Percentiles rank a stretch among this genome's conserved stretches.
phyloP scores from a whole-genome alignment of 2,113 vertebrate species.

The Spheniscus mendiculus region DNA sequence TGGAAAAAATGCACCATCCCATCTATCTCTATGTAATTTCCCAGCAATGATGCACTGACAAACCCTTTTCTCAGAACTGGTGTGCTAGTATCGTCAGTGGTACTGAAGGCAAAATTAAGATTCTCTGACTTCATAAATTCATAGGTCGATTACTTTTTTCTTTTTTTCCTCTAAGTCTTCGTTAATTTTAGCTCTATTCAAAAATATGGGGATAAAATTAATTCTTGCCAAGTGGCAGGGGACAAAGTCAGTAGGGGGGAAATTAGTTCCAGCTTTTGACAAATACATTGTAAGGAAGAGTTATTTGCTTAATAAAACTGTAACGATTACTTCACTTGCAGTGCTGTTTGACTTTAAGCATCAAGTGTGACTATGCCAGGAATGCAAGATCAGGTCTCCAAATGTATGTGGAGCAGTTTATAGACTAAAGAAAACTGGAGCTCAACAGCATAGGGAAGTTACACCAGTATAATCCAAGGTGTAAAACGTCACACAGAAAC shows the following conservation, averaged over 20 bases:
- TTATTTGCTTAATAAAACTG: conserved; percentile 45
- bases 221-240: conserved; percentile 16
- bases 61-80: not conserved
- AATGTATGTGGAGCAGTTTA: not conserved
- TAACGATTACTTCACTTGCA: conserved; percentile 16
- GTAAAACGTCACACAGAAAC: conserved; percentile 33
- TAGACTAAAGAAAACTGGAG: not conserved
- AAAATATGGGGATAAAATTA: not conserved
- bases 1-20: not conserved
- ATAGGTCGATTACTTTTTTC: not conserved
- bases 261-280: conserved; percentile 52
- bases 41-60: not conserved
- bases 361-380: not conserved
- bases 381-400: conserved; percentile 33
- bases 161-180: not conserved
- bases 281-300: conserved; percentile 23
- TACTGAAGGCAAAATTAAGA: not conserved
- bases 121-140: conserved; percentile 3
- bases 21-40: not conserved
- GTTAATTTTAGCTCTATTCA: conserved; percentile 31
- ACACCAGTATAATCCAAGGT: conserved; percentile 14
- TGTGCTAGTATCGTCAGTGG: not conserved
- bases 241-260: conserved; percentile 1
- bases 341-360: not conserved
- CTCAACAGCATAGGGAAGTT: not conserved